Base-by-base conservation (phyloP, 2,888 invertebrate genomes). In the Cybosia mesomella region DNA sequence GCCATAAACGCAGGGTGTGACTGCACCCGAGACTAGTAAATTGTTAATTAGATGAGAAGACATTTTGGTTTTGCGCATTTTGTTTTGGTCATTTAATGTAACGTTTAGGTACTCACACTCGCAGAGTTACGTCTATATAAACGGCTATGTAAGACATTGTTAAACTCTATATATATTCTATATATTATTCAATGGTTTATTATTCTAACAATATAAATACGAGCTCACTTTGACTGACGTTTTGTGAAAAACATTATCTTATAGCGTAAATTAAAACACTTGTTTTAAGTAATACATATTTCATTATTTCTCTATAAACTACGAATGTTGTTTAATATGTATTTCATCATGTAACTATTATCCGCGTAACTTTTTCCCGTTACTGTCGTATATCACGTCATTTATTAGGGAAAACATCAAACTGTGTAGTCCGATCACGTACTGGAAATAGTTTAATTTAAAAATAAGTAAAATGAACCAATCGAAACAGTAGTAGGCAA, bases 1-100 rank as follows among this genome's bases (percentile, higher is more conserved):
- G 79, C 76, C 75, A 74, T 75, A 71, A 74, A 64, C 66, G 70
- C 71, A 68, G 66, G 69, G 71, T 66, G 71, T 64, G 66, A 65
- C 71, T 63, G 62, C 53, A 64, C 64, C 66, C 65, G 71, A 64
- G 66, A 62, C 64, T 67, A 22, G 32, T 36, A 64, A 49, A 62
- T 34, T 57, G 68, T 64, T 69, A 71, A 74, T 73, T 76, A 72
- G 67, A 64, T 71, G 68, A 80, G 86, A 83, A 75, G 86, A 88
- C 87, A 87, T 88, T 85, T 88, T 87, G 85, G 81, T 86, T 88
- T 84, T 84, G 82, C 87, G 83, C 83, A 87, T 78, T 81, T 83
- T 86, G 83, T 87, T 86, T 83, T 82, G 83, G 71, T 84, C 80
- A 75, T 78, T 74, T 68, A 43, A 53, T 71, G 60, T 68, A 54